Conservation (phyloP, 1,140 invertebrate genomes). For the Dryas iulia region DNA sequence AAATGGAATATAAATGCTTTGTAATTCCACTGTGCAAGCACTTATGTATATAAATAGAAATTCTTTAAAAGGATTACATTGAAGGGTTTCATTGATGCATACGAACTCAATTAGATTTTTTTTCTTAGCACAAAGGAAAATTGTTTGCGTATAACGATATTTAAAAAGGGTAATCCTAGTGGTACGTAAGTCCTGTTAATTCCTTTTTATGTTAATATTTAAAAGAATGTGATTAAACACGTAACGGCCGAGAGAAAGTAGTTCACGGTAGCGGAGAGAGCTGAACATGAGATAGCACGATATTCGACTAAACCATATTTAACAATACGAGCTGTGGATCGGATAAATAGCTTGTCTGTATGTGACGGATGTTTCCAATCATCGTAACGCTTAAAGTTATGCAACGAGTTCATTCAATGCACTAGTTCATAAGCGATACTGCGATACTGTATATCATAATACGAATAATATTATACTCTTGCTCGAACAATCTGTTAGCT, state of each 20-base stretch:
- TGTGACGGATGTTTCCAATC: constrained; percentile 38
- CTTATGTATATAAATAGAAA: not conserved
- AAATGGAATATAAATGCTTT: not conserved
- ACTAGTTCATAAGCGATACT: constrained; percentile 7
- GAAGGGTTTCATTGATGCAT: not conserved
- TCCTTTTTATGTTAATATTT: constrained; percentile 7
- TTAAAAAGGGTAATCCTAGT: not conserved
- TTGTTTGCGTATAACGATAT: not conserved
- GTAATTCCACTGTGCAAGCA: not conserved
- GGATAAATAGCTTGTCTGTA: constrained; percentile 26
- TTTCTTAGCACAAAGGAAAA: not conserved
- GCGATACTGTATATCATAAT: not conserved
- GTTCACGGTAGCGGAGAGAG: constrained; percentile 29
- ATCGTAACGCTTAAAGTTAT: constrained; percentile 15
- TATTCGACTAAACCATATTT: constrained; percentile 16
- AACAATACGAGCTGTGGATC: constrained; percentile 15
- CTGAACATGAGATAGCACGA: constrained; percentile 4
- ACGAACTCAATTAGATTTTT: not conserved
- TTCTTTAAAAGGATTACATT: not conserved
- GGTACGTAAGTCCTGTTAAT: not conserved
- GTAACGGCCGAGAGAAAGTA: constrained; percentile 30
- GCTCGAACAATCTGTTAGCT: not conserved
- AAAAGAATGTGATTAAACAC: constrained; percentile 18
- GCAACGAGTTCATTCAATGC: constrained; percentile 13
- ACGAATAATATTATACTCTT: not conserved